A percentile compares a stretch with the other conserved stretches of the same genome.
Conservation (phyloP, 2,113 vertebrate genomes). For the Xiphophorus maculatus region DNA sequence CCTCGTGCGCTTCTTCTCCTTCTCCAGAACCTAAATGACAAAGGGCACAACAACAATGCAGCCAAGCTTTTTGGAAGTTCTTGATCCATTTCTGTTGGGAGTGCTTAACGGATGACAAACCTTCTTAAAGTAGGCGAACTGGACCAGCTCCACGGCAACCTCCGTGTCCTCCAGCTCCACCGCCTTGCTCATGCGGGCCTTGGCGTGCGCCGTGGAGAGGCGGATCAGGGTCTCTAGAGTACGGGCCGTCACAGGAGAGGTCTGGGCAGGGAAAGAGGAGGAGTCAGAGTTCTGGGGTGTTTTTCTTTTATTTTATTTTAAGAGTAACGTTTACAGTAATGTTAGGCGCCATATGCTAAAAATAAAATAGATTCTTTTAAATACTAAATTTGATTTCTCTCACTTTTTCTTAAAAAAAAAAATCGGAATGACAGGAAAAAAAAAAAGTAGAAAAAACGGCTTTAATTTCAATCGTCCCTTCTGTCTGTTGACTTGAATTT, state of each 20-base stretch:
- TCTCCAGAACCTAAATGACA: slow-evolving; percentile 89
- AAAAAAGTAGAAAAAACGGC: too few species aligned
- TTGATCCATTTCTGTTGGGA: neutral
- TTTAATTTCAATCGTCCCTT: too few species aligned
- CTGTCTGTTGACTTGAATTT: too few species aligned
- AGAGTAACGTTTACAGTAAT: too few species aligned
- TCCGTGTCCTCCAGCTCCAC: slow-evolving; percentile 91
- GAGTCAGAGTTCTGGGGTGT: slow-evolving; percentile 3
- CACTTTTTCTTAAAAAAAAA: too few species aligned
- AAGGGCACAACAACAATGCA: too few species aligned
- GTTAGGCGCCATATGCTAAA: too few species aligned
- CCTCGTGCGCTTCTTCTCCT: slow-evolving; percentile 90
- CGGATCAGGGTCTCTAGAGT: slow-evolving; percentile 95
- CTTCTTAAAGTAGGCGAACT: slow-evolving; percentile 98
- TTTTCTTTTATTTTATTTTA: neutral
- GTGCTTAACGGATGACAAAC: slow-evolving; percentile 55
- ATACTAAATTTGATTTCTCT: too few species aligned
- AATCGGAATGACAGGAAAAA: too few species aligned
- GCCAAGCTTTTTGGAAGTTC: neutral
- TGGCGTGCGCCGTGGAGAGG: slow-evolving; percentile 93
- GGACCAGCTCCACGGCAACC: slow-evolving; percentile 93
- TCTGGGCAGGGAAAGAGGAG: slow-evolving; percentile 71
- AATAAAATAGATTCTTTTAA: too few species aligned
- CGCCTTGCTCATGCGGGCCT: slow-evolving; percentile 93
- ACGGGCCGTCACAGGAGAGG: slow-evolving; percentile 93